Percentiles rank a stretch among this genome's conserved stretches.
These are phyloP conservation scores for Bos taurus DNA, from an alignment of 2,113 vertebrate species.

Conservation along the genomic window DNA sequence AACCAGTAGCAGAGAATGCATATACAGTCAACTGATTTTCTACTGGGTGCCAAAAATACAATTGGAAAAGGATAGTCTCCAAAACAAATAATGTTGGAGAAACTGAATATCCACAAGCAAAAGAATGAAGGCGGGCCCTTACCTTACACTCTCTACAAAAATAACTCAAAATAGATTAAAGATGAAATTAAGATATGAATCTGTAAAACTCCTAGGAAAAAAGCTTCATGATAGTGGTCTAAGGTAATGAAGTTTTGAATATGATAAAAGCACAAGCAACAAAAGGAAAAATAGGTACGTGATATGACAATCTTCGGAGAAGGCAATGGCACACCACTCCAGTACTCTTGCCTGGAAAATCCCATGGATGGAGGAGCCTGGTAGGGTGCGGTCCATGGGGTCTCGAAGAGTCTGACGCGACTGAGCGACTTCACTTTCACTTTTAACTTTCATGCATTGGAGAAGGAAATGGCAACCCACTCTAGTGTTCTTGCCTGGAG, in stretches of 20 bases:
- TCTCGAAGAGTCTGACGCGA: too few relatives aligned
- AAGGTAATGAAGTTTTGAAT: neutral
- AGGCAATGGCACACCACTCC: too few relatives aligned
- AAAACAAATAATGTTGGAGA: neutral
- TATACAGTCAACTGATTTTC: neutral
- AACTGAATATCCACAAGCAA: neutral
- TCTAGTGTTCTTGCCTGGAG: too few relatives aligned
- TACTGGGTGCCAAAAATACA: neutral
- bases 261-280: neutral
- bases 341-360: too few relatives aligned
- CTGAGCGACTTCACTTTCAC: too few relatives aligned
- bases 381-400: too few relatives aligned
- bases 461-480: too few relatives aligned
- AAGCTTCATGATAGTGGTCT: neutral
- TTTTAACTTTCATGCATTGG: too few relatives aligned
- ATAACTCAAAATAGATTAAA: neutral
- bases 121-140: neutral
- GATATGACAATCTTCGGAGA: neutral
- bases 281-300: neutral
- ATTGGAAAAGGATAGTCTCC: neutral
- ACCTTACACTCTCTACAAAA: neutral
- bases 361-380: too few relatives aligned
- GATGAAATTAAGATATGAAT: neutral
- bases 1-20: neutral
- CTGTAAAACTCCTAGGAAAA: neutral